Evolutionary conservation across 2,113 vertebrate genomes (phyloP).

Genomic region (Labeo catla): DNA sequence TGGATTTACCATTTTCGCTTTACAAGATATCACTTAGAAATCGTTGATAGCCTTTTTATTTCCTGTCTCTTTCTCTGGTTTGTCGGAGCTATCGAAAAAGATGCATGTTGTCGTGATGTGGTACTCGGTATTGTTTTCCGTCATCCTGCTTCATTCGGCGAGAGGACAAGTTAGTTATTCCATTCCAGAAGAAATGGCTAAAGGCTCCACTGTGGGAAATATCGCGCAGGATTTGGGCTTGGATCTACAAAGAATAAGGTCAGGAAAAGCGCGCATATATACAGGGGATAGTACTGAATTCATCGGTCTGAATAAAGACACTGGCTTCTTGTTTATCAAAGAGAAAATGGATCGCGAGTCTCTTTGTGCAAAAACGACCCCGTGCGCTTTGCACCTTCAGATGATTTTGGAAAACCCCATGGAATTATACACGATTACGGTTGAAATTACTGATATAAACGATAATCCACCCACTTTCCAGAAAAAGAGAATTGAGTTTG

Average conservation of each 20-base stretch:
- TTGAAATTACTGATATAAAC: no score
- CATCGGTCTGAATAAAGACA: slow-evolving; percentile 17
- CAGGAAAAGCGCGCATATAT: slow-evolving; percentile 10
- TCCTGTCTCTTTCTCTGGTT: neutral
- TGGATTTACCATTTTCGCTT: neutral
- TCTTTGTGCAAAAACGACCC: slow-evolving; percentile 26
- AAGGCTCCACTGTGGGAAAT: no score
- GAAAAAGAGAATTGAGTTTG: neutral
- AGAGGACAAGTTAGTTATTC: slow-evolving; percentile 21
- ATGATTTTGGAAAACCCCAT: no score
- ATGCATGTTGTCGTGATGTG: neutral
- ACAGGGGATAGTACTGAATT: slow-evolving; percentile 1
- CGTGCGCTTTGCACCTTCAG: no score
- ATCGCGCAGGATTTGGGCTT: slow-evolving; percentile 30
- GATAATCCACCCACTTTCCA: slow-evolving; percentile 1
- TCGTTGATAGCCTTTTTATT: neutral
- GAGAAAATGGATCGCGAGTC: slow-evolving; percentile 24
- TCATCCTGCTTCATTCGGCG: neutral
- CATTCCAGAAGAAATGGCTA: slow-evolving; percentile 26
- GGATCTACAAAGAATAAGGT: neutral
- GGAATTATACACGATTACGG: no score
- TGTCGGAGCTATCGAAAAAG: neutral
- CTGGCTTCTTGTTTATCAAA: neutral
- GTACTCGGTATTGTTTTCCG: neutral
- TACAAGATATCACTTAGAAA: neutral